A percentile compares a stretch with the other conserved stretches of the same genome.
These are phyloP conservation scores for Oncorhynchus gorbuscha DNA, from an alignment of 2,113 vertebrate genomes.

Conservation along the genomic window DNA sequence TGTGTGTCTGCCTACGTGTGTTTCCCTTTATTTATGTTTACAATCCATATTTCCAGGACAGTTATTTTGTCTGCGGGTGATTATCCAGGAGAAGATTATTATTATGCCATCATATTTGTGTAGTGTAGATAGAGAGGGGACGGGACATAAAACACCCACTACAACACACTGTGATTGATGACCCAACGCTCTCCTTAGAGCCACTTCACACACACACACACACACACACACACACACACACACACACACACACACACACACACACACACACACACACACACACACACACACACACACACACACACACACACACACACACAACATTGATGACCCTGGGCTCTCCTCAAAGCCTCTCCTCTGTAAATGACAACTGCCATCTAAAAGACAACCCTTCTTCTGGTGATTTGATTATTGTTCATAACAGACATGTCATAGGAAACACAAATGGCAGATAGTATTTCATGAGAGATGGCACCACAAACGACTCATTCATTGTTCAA, in stretches of 20 bases:
- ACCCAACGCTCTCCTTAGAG: slow-evolving; percentile 49
- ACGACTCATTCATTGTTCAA: slow-evolving; percentile 38
- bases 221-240: no score
- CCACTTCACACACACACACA: slow-evolving; percentile 6
- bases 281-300: no score
- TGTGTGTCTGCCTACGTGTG: neutral
- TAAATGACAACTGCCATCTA: slow-evolving; percentile 74
- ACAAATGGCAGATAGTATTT: slow-evolving; percentile 64
- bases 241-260: no score
- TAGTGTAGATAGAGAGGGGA: neutral
- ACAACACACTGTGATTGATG: slow-evolving; percentile 54
- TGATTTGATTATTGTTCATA: slow-evolving; percentile 71
- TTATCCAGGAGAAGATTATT: slow-evolving; percentile 21
- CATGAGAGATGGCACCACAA: slow-evolving; percentile 37
- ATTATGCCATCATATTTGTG: slow-evolving; percentile 1
- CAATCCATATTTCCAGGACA: neutral
- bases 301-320: slow-evolving; percentile 11
- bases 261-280: no score
- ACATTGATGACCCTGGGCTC: slow-evolving; percentile 61
- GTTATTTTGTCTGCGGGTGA: slow-evolving; percentile 3
- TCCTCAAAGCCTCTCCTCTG: slow-evolving; percentile 40
- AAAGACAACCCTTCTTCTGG: slow-evolving; percentile 58
- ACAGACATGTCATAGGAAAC: slow-evolving; percentile 63
- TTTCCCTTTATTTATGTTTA: neutral
- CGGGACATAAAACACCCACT: slow-evolving; percentile 6